Base-by-base conservation (phyloP, 2,888 invertebrate genomes). In the Prosopocoilus inquinatus region DNA sequence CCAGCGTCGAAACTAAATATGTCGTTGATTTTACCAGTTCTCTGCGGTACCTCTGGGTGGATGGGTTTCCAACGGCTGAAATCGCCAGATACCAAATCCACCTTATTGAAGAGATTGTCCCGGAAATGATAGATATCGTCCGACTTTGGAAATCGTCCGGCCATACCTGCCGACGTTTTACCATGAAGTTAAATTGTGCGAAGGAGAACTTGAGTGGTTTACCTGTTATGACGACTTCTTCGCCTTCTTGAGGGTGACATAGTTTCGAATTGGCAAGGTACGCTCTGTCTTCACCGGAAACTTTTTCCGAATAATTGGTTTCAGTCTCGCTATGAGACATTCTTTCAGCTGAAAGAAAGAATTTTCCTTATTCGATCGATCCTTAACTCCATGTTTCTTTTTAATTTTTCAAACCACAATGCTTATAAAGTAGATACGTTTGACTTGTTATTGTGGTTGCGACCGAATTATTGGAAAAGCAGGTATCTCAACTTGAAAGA, bases 61-160 rank as follows among this genome's bases (percentile, higher is more conserved):
- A 81, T 80, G 28, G 84, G 79, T 55, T 83, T 81, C 93, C 92
- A 94, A 62, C 93, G 82, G 35, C 88, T 82, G 59, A 85, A 84
- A 68, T 90, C 90, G 16, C 86, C 89, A 50, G 91, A 91, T 55
- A 94, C 85, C 81, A 95, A 84, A 70, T 96, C 94, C 63, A 89
- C 84, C 75, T 89, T 89, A 70, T 87, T 86, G 66, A 87, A 84
- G 12, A 94, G 80, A 67, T 87, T 87, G 48, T 87, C 79, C 68
- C 82, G 78, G 43, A 92, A 85, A 63, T 91, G 85, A 46, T 82
- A 76, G 52, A 92, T 82, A 64, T 87, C 88, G 60, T 87, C 83
- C 0, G 90, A 89, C 66, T 91, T 87, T 0, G 94, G 94, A 74
- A 89, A 89, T 69, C 86, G 80, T 0, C 89, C 90, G 0, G 89